These are phyloP conservation scores for Trichonephila clavipes DNA, from an alignment of 1,140 invertebrate genomes.

Conservation along the genomic window DNA sequence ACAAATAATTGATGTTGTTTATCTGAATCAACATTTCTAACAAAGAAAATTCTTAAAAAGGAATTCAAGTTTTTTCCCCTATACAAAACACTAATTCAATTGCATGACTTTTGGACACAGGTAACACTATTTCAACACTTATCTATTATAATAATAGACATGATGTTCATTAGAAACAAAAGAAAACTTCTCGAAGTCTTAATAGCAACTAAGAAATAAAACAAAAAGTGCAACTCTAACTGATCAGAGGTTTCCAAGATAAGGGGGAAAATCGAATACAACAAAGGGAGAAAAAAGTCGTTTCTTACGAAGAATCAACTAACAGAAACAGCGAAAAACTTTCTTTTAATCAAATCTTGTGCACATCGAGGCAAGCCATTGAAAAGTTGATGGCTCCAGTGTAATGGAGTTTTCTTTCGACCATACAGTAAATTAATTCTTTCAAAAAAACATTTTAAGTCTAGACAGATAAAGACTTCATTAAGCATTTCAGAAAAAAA, in stretches of 20 bases:
- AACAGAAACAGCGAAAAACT: neutral
- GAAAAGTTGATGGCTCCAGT: neutral
- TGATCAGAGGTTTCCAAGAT: neutral
- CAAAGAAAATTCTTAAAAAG: no score
- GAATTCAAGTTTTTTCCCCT: no score
- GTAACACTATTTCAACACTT: no score
- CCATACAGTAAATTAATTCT: slow-evolving; percentile 10
- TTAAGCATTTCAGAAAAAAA: neutral
- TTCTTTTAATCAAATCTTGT: neutral
- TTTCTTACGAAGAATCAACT: neutral
- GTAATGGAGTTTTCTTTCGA: neutral
- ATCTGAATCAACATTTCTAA: no score
- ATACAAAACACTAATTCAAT: no score
- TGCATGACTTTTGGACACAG: no score
- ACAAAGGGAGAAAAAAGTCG: neutral
- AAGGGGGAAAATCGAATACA: neutral
- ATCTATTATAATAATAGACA: no score
- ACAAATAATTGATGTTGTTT: no score
- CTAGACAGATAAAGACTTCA: slow-evolving; percentile 13
- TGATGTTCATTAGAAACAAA: neutral
- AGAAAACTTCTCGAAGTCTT: neutral
- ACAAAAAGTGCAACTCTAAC: neutral
- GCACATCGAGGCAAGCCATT: neutral
- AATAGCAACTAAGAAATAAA: neutral
- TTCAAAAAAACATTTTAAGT: neutral